A percentile compares a stretch with the other conserved stretches of the same genome.
These are phyloP conservation scores for Anolis carolinensis DNA, from an alignment of 2,113 vertebrate genomes.

Conservation along the genomic window DNA sequence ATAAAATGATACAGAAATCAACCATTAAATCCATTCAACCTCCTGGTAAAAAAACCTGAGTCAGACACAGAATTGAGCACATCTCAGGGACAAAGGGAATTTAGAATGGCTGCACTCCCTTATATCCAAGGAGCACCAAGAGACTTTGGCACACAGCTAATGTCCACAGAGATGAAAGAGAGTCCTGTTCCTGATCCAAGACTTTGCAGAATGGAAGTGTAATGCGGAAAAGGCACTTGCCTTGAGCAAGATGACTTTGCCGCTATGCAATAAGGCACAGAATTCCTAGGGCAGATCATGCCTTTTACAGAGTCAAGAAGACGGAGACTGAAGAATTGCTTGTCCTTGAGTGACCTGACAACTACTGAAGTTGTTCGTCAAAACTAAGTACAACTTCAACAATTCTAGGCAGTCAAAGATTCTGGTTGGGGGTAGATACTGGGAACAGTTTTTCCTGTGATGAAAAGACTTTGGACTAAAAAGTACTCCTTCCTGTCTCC, in stretches of 20 bases:
- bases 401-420: not conserved
- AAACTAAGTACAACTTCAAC: not conserved
- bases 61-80: not conserved
- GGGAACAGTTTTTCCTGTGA: not conserved
- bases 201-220: not conserved
- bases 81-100: not conserved
- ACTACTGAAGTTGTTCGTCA: not conserved
- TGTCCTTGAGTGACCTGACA: not conserved
- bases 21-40: not conserved
- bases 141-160: not conserved
- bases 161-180: not conserved
- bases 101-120: not conserved
- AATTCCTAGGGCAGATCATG: not conserved
- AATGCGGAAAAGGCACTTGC: not conserved
- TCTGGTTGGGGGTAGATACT: not conserved
- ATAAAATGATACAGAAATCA: not conserved
- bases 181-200: accelerated
- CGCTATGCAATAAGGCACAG: not conserved
- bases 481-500: not conserved
- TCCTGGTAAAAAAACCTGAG: accelerated
- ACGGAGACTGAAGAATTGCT: not conserved
- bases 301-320: not conserved
- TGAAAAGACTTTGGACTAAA: not conserved
- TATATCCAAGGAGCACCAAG: not conserved
- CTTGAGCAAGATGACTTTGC: not conserved